Base-by-base conservation (phyloP, 2,888 invertebrate genomes). In the Gonocerus acuteangulatus region DNA sequence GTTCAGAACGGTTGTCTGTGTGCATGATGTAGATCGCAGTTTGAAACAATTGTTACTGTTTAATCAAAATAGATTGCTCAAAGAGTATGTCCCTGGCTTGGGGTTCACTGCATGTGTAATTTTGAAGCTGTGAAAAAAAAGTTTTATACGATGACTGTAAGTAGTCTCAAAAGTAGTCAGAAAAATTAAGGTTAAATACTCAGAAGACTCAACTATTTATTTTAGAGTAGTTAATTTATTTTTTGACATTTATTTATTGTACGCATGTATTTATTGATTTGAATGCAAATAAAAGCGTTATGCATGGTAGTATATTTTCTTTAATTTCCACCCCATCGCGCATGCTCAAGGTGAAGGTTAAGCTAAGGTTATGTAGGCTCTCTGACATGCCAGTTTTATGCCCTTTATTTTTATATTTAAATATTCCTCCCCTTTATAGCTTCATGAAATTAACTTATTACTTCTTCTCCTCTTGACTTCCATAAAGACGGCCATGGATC, bases 231-330 rank as follows among this genome's bases (percentile, higher is more conserved):
- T 54, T 6, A 22, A n/a, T 22, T 54, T 21, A 39, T 16, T 15
- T 18, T 22, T 54, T 39, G 23, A 42, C 9, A 16, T 44, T 44
- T 57, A 57, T 57, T 57, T 57, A 19, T 15, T 57, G 27, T 57
- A 57, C 45, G 57, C 57, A 57, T 57, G 57, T 57, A 57, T 57
- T 57, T 57, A 57, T 57, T 57, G 19, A 32, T 57, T 23, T 57
- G 57, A 57, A 57, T 57, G 57, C 57, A 57, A 57, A 57, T 57
- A 57, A 56, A 56, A 32, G 34, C 45, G 45, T 57, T 45, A 22
- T 57, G 57, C 57, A 57, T 57, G 57, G 57, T 57, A 57, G 57
- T 39, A 45, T 57, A 27, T 42, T 36, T 32, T 57, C 18, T 56
- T 57, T 23, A 45, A 44, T 45, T 16, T 39, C 21, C 42, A 42